These are phyloP conservation scores for Tridacna crocea DNA, from an alignment of 2,888 invertebrate genomes.

Conservation along the genomic window DNA sequence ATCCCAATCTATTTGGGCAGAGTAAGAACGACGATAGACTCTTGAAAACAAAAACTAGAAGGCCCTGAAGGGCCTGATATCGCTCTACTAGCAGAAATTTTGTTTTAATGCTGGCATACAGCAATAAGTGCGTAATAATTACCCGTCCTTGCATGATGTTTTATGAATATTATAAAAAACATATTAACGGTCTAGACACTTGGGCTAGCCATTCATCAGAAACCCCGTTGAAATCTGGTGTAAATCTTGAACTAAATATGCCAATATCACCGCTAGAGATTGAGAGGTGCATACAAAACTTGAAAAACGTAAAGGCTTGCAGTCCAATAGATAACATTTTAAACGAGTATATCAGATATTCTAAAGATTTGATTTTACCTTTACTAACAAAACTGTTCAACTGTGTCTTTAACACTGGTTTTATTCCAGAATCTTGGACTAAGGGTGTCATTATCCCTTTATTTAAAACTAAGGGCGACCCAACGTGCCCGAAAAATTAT, in stretches of 20 bases:
- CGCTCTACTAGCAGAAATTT: no score
- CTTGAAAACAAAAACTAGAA: no score
- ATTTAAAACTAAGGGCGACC: conserved; percentile 28
- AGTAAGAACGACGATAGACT: no score
- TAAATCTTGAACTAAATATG: not conserved
- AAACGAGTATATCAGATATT: conserved; percentile 1
- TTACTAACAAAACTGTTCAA: conserved; percentile 14
- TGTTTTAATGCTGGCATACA: no score
- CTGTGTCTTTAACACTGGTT: conserved; percentile 22
- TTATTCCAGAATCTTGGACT: conserved; percentile 19
- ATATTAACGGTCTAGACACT: not conserved
- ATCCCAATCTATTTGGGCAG: no score
- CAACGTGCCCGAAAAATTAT: conserved; percentile 30
- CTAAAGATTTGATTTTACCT: not conserved
- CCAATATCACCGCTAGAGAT: not conserved
- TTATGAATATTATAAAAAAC: not conserved
- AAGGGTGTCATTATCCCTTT: conserved; percentile 32
- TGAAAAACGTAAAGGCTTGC: not conserved
- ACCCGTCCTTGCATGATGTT: not conserved
- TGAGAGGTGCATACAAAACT: not conserved
- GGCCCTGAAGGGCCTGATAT: no score
- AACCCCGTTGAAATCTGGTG: not conserved
- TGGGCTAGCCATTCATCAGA: not conserved
- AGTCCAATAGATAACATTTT: not conserved
- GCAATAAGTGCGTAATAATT: no score